These are phyloP conservation scores for Nebria ingens DNA, from an alignment of 1,140 invertebrate genomes.

Conservation along the genomic window DNA sequence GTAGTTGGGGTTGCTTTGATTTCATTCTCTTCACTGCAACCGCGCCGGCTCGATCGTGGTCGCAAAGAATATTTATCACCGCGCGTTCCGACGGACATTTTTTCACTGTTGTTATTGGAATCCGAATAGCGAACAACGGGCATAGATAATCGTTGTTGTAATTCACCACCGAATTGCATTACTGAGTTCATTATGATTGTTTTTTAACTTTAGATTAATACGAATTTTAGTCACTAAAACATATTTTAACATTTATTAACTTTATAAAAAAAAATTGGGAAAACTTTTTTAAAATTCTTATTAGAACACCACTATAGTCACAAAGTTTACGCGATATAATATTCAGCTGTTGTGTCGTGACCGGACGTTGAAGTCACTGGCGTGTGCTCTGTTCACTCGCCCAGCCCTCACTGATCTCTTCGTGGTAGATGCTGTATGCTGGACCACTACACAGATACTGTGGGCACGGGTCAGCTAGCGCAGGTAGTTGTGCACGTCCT, in stretches of 20 bases:
- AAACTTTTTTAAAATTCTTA: too few relatives aligned
- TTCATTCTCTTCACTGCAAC: constrained; percentile 17
- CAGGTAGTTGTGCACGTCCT: constrained; percentile 3
- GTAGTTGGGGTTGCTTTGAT: constrained; percentile 1
- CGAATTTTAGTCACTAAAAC: too few relatives aligned
- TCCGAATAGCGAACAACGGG: constrained; percentile 21
- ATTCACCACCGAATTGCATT: constrained; percentile 22
- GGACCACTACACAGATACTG: constrained; percentile 18
- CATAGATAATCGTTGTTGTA: constrained; percentile 26
- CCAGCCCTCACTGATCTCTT: background rate
- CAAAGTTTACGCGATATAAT: too few relatives aligned
- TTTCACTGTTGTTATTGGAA: constrained; percentile 24
- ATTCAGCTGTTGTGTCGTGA: background rate
- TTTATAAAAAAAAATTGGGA: too few relatives aligned
- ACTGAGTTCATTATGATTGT: background rate
- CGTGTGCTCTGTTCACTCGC: background rate
- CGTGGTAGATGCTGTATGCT: constrained; percentile 12
- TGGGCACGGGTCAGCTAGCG: background rate
- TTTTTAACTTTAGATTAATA: background rate
- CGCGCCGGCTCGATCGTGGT: constrained; percentile 24
- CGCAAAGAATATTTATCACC: constrained; percentile 31
- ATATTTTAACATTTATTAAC: too few relatives aligned
- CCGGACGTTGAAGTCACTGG: background rate
- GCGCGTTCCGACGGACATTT: constrained; percentile 17
- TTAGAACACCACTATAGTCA: background rate